Evolutionary conservation across 2,888 invertebrate species (phyloP), one percentile per base, ranked within the genome.

Genomic region (Microctonus brassicae): DNA sequence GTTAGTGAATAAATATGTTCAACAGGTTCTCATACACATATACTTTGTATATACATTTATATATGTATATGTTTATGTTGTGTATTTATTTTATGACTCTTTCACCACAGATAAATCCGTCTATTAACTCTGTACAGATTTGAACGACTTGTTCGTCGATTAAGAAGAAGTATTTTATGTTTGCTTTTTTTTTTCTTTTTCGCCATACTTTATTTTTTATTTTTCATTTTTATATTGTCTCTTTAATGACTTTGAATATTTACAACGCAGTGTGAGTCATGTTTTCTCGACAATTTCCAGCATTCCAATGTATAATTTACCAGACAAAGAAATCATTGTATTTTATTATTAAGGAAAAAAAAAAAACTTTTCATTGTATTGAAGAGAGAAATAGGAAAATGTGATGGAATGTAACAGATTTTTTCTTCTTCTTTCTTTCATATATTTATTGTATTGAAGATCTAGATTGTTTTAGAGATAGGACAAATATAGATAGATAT

Each of bases 261-360:
- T 10, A 26, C 13, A 47, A 57, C 57, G n/a, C 1, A 26, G 26
- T 26, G n/a, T 57, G 57, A 57, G 26, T 57, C 57, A 57, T 57
- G 57, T n/a, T 57, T 57, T 26, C 57, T 26, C 57, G 57, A 57
- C n/a, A 29, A 26, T 24, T 24, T 7, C 5, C 13, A 13, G 57
- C 57, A 57, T 57, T 42, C 24, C 62, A 24, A 22, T 55, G 53
- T 65, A 24, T 20, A 47, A 7, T 47, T n/a, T 17, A 29, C n/a
- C 42, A 62, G n/a, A 47, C 26, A 63, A 63, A 63, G 39, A 22
- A 65, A 42, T 64, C 34, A 47, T 62, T 63, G 64, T 47, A 17
- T 39, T 39, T 2, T 55, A 61, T 20, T 53, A 20, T 13, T 62
- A 11, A 20, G 4, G 52, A 61, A 65, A 39, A 47, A 53, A 17